These are phyloP conservation scores for Xylota sylvarum DNA, from an alignment of 2,888 invertebrate genomes.

Conservation along the genomic window DNA sequence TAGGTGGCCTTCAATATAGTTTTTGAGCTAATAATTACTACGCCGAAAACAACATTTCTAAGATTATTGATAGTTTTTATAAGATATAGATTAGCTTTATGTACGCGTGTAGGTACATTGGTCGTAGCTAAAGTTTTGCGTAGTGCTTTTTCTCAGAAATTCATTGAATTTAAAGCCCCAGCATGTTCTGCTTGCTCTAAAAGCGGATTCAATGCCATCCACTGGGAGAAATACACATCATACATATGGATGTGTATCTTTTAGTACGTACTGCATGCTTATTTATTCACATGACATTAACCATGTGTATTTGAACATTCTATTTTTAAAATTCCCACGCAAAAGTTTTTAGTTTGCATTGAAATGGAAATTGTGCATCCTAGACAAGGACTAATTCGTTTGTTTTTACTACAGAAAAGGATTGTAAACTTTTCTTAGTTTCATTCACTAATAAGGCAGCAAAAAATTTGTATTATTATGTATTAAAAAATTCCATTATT, in stretches of 20 bases:
- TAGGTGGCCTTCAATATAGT: not conserved
- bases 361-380: not conserved
- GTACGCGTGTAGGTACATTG: not conserved
- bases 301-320: constrained; percentile 12
- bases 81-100: not conserved
- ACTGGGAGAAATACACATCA: not conserved
- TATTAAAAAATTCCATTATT: too few species aligned
- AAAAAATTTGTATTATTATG: too few species aligned
- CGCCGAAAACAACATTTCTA: not conserved
- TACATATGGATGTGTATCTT: not conserved
- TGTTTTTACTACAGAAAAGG: too few species aligned
- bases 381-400: not conserved
- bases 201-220: constrained; percentile 43
- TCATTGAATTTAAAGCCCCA: not conserved
- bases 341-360: not conserved
- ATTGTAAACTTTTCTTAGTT: too few species aligned
- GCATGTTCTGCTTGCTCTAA: constrained; percentile 7
- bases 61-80: not conserved
- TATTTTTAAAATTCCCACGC: constrained; percentile 22
- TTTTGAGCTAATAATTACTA: not conserved
- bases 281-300: constrained; percentile 7
- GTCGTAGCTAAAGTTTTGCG: not conserved
- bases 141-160: not conserved
- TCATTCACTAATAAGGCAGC: too few species aligned
- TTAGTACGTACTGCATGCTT: constrained; percentile 6